Evolutionary conservation across 2,888 invertebrate genomes (phyloP).

Genomic region (Prosopocoilus inquinatus): DNA sequence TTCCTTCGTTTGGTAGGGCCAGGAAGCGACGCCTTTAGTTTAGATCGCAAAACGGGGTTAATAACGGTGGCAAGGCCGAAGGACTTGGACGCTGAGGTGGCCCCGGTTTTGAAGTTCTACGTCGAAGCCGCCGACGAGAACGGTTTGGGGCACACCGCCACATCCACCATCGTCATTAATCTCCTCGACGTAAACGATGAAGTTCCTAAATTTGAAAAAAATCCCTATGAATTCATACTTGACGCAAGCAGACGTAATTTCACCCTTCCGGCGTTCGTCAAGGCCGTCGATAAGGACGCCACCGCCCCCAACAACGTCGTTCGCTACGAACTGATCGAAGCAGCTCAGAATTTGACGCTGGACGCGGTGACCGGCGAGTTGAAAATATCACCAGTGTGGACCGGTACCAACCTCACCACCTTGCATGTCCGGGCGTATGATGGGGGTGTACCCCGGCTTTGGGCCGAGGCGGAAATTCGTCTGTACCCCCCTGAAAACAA

Average conservation of each 20-base stretch:
- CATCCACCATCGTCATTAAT: constrained; percentile 71
- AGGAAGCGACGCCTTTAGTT: constrained; percentile 72
- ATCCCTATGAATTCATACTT: constrained; percentile 77
- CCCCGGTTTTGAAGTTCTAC: constrained; percentile 72
- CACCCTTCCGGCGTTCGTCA: constrained; percentile 71
- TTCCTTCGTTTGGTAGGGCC: constrained; percentile 77
- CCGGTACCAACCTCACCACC: constrained; percentile 53
- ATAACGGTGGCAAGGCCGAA: constrained; percentile 77
- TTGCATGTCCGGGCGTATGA: constrained; percentile 79
- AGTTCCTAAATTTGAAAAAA: constrained; percentile 77
- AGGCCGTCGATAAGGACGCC: constrained; percentile 81
- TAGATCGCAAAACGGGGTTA: constrained; percentile 76
- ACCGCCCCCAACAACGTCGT: constrained; percentile 83
- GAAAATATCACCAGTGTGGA: constrained; percentile 56
- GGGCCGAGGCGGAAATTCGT: constrained; percentile 69
- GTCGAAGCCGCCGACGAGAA: constrained; percentile 88
- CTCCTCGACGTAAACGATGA: constrained; percentile 81
- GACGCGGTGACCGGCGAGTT: constrained; percentile 76
- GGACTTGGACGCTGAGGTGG: constrained; percentile 79
- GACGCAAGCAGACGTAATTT: constrained; percentile 72
- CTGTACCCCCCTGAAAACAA: constrained; percentile 76
- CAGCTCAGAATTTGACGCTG: constrained; percentile 70
- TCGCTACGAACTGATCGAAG: constrained; percentile 78
- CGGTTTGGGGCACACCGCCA: constrained; percentile 74
- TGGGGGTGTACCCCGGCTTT: constrained; percentile 76